These are phyloP conservation scores for Clunio marinus DNA, from an alignment of 2,888 invertebrate genomes.

Conservation along the genomic window DNA sequence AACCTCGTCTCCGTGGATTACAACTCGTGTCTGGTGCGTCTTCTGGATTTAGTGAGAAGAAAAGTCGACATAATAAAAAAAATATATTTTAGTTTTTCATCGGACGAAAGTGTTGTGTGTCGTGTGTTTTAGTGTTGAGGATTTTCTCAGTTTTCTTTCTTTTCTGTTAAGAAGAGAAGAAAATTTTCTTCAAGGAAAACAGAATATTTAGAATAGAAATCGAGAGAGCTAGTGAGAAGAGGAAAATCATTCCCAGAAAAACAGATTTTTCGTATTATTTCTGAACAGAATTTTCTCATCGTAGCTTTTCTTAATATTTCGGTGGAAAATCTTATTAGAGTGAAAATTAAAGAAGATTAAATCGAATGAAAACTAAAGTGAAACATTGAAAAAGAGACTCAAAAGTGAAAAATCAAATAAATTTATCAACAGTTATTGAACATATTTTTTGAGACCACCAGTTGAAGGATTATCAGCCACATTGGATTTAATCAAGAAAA, in stretches of 20 bases:
- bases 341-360: not conserved
- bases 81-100: conserved; percentile 15
- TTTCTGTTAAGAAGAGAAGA: conserved; percentile 24
- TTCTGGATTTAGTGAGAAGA: conserved; percentile 1
- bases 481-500: conserved; percentile 40
- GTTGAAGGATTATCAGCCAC: conserved; percentile 28
- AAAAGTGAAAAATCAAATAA: conserved; percentile 8
- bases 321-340: conserved; percentile 7
- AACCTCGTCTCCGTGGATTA: conserved; percentile 38
- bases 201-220: conserved; percentile 34
- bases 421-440: conserved; percentile 11
- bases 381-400: conserved; percentile 4
- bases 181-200: conserved; percentile 38
- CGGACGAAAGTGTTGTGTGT: conserved; percentile 26
- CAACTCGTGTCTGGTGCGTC: conserved; percentile 26
- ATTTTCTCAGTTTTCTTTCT: conserved; percentile 17
- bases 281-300: conserved; percentile 35
- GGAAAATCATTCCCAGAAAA: conserved; percentile 14
- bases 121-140: conserved; percentile 34
- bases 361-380: not conserved
- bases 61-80: not conserved
- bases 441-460: conserved; percentile 28
- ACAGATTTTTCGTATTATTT: conserved; percentile 15
- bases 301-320: not conserved
- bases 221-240: not conserved